Evolutionary conservation across 2,797 vertebrate species (phyloP), one percentile per base, ranked within the genome.

Genomic region (Ciconia nigra): DNA sequence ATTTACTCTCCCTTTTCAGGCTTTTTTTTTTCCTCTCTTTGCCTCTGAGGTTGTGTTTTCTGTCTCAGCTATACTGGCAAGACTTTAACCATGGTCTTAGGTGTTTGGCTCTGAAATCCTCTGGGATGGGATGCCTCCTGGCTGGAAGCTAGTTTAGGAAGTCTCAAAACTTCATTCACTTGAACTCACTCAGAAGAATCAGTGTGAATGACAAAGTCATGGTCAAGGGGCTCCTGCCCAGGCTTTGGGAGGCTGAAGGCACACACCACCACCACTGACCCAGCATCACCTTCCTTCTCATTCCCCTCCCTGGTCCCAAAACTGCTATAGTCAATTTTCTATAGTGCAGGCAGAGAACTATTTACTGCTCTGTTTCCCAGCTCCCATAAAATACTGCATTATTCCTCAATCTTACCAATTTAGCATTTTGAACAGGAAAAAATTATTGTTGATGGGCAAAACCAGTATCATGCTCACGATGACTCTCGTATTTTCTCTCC

Each of bases 71-170:
- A 7, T 69, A 65, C 11, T 55, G 47, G 20, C 9, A 80, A 80
- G 42, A 29, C 3, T 12, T n/a, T 22, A 61, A 17, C 18, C 0
- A 0, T n/a, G 47, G 19, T 61, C 26, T 69, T 22, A 51, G 20
- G 26, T n/a, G 15, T 63, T 67, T 67, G 37, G 8, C 21, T 88
- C 42, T 42, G 24, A 80, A 83, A 73, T 66, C 16, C 28, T 55
- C 49, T 39, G 51, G 26, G n/a, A 57, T 9, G 13, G 39, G 39
- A 89, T 15, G 3, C 3, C 20, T 80, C 21, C 47, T 29, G 41
- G 13, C 28, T 81, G 77, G n/a, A 71, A 76, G 33, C 10, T 31
- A 24, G 12, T 24, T 69, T 69, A 87, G 26, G 10, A 57, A 90
- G 28, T 33, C 49, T 74, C 41, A 78, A 81, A 86, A 42, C 35